Evolutionary conservation across 2,797 vertebrate species (phyloP).

Genomic region (Diceros bicornis): DNA sequence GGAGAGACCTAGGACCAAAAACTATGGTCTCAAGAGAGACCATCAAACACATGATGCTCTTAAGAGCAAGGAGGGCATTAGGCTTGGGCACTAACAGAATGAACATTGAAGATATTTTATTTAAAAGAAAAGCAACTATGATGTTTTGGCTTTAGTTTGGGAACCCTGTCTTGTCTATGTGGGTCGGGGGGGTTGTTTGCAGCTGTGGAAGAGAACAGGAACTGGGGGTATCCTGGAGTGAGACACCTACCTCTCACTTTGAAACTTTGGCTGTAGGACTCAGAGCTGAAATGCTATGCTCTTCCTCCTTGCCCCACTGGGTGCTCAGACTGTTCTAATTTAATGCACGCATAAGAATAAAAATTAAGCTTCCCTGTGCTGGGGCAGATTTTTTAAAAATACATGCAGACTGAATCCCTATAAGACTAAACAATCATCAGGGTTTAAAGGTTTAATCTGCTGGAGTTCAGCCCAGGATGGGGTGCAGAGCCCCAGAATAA

Average conservation of each 20-base stretch:
- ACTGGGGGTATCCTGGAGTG: not conserved
- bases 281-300: not conserved
- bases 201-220: too few relatives aligned
- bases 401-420: slow-evolving; percentile 88
- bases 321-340: slow-evolving; percentile 54
- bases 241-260: not conserved
- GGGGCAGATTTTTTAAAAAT: slow-evolving; percentile 80
- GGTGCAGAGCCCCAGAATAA: slow-evolving; percentile 88
- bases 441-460: slow-evolving; percentile 93
- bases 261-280: not conserved
- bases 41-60: not conserved
- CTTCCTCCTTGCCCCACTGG: not conserved
- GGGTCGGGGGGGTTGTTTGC: not conserved
- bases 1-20: not conserved
- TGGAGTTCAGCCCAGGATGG: slow-evolving; percentile 80
- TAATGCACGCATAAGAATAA: slow-evolving; percentile 63
- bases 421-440: slow-evolving; percentile 91
- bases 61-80: not conserved
- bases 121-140: not conserved
- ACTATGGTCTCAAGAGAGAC: not conserved
- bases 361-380: slow-evolving; percentile 76
- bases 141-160: slow-evolving; percentile 16
- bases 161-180: not conserved
- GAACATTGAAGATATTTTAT: not conserved
- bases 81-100: not conserved